These are phyloP conservation scores for Listronotus oregonensis DNA, from an alignment of 1,140 invertebrate species.

Conservation along the genomic window DNA sequence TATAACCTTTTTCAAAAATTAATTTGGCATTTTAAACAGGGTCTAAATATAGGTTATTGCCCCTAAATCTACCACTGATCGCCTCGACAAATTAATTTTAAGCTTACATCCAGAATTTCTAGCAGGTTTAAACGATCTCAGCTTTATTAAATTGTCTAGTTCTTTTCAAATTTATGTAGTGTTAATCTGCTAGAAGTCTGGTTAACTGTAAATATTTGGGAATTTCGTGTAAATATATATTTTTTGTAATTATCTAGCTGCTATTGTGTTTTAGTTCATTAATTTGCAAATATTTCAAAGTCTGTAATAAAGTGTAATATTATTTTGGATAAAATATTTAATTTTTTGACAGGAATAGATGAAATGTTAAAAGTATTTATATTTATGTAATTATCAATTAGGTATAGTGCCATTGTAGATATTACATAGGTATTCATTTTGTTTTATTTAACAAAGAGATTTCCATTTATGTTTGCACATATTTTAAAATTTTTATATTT, in stretches of 20 bases:
- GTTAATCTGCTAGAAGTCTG: constrained; percentile 30
- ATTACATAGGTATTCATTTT: constrained; percentile 36
- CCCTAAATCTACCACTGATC: background rate
- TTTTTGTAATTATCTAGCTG: constrained; percentile 38
- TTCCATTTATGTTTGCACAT: constrained; percentile 48
- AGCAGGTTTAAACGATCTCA: constrained; percentile 44
- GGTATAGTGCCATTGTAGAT: constrained; percentile 48
- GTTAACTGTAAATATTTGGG: constrained; percentile 39
- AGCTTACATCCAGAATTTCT: constrained; percentile 32
- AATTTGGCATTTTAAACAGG: background rate
- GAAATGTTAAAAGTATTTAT: constrained; percentile 33
- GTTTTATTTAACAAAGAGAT: constrained; percentile 40
- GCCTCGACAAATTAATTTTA: constrained; percentile 14
- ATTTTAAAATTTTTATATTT: constrained; percentile 50
- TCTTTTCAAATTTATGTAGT: constrained; percentile 8
- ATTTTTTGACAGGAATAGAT: constrained; percentile 34
- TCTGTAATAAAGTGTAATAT: constrained; percentile 20
- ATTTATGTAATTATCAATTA: constrained; percentile 38
- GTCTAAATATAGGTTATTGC: background rate
- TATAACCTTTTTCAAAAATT: background rate
- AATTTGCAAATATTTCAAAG: constrained; percentile 8
- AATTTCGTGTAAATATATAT: constrained; percentile 39
- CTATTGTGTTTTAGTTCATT: constrained; percentile 24
- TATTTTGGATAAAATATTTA: constrained; percentile 5
- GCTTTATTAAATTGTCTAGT: constrained; percentile 30